Percentiles rank a stretch among this genome's conserved stretches.
Conservation (phyloP, 92 coral and sea anemone genomes). For the Palythoa caribaeorum region DNA sequence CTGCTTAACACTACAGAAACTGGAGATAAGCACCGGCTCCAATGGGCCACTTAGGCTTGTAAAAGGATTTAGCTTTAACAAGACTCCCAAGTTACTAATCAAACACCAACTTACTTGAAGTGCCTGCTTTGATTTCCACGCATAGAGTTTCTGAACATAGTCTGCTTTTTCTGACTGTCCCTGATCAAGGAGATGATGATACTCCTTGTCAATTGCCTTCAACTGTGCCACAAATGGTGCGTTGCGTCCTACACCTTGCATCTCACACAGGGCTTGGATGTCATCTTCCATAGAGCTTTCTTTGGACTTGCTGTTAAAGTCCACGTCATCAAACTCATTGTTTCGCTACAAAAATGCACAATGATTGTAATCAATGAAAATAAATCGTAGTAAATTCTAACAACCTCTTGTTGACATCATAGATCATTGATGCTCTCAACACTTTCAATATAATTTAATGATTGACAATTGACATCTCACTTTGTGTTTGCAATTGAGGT, state of each 20-base stretch:
- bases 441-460: no score
- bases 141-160: slow-evolving; percentile 93
- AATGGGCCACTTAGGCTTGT: no score
- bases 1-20: no score
- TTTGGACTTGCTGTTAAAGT: slow-evolving; percentile 88
- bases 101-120: slow-evolving; percentile 65
- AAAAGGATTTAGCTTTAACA: no score
- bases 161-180: slow-evolving; percentile 95
- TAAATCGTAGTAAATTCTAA: no score
- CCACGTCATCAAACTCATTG: slow-evolving; percentile 77
- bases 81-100: neutral
- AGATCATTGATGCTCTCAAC: no score
- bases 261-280: slow-evolving; percentile 94
- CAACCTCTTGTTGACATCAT: no score
- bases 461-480: no score
- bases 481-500: no score
- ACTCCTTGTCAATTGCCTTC: slow-evolving; percentile 94
- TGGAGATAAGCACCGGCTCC: no score
- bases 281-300: slow-evolving; percentile 97
- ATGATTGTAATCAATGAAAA: no score
- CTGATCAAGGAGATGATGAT: slow-evolving; percentile 91
- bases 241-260: slow-evolving; percentile 88
- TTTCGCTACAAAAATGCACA: slow-evolving; percentile 60
- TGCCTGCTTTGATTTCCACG: slow-evolving; percentile 93
- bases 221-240: slow-evolving; percentile 89